Evolutionary conservation across 2,888 invertebrate species (phyloP).

Genomic region (Trachelus troglodyta): DNA sequence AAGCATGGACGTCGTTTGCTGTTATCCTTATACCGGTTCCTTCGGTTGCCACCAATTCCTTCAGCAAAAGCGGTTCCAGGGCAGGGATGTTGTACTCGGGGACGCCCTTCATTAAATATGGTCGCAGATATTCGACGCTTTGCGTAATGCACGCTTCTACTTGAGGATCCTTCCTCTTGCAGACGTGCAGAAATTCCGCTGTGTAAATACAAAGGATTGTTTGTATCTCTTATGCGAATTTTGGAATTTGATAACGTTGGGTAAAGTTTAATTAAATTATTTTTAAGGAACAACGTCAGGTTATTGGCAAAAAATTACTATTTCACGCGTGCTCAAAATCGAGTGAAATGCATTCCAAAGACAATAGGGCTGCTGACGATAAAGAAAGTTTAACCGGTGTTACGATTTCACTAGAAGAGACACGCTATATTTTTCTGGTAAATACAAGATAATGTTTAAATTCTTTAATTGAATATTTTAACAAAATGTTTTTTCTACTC

Average conservation of each 20-base stretch:
- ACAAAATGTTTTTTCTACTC: conserved; percentile 32
- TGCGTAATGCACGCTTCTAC: conserved; percentile 71
- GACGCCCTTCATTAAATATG: conserved; percentile 72
- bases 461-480: neutral
- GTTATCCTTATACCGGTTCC: conserved; percentile 71
- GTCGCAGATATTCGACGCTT: conserved; percentile 71
- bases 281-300: neutral
- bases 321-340: neutral
- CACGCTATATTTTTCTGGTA: neutral
- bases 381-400: neutral
- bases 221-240: too few relatives aligned
- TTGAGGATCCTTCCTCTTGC: conserved; percentile 70
- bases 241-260: neutral
- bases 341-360: neutral
- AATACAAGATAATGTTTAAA: neutral
- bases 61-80: conserved; percentile 75
- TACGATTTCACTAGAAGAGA: neutral
- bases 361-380: neutral
- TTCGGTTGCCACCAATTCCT: conserved; percentile 70
- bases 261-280: neutral
- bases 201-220: conserved; percentile 31
- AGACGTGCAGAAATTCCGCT: conserved; percentile 72
- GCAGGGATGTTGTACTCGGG: conserved; percentile 76
- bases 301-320: neutral
- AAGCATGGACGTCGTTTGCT: conserved; percentile 71